Evolutionary conservation across 2,113 vertebrate species (phyloP).

Genomic region (Entosphenus tridentatus): DNA sequence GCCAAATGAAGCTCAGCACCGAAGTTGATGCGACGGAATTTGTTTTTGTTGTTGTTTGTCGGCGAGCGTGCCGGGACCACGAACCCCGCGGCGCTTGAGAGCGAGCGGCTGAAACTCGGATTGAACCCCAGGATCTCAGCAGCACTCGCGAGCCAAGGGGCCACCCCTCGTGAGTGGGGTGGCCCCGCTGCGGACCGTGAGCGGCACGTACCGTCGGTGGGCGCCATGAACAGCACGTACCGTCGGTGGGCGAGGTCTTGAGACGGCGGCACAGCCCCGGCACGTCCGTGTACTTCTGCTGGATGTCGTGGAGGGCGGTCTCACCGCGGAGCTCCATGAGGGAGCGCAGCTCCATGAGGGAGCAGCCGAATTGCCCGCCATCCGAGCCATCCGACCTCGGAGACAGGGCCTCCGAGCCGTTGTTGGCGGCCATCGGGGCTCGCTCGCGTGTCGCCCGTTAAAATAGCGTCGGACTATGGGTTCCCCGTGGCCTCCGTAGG

Average conservation of each 20-base stretch:
- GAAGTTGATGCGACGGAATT: neutral
- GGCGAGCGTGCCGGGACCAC: neutral
- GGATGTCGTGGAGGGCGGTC: slow-evolving; percentile 45
- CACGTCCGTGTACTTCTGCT: slow-evolving; percentile 35
- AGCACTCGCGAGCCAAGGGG: neutral
- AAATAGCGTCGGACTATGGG: too few species aligned
- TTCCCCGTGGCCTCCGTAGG: too few species aligned
- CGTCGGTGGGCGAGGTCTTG: slow-evolving; percentile 70
- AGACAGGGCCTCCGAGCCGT: too few species aligned
- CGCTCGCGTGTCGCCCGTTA: too few species aligned
- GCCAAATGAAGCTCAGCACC: too few species aligned
- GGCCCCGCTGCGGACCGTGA: too few species aligned
- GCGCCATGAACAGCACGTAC: slow-evolving; percentile 27
- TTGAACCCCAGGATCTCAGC: neutral
- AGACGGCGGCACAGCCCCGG: slow-evolving; percentile 50
- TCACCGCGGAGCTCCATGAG: slow-evolving; percentile 64
- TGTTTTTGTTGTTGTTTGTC: neutral
- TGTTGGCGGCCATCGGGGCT: too few species aligned
- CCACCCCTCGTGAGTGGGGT: too few species aligned
- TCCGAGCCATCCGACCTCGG: slow-evolving; percentile 2
- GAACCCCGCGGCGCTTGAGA: neutral
- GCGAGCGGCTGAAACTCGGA: neutral
- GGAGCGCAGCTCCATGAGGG: slow-evolving; percentile 38
- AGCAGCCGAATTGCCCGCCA: slow-evolving; percentile 62
- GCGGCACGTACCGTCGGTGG: slow-evolving; percentile 20